Conservation (phyloP, 1,140 invertebrate species). For the Trinorchestia longiramus region DNA sequence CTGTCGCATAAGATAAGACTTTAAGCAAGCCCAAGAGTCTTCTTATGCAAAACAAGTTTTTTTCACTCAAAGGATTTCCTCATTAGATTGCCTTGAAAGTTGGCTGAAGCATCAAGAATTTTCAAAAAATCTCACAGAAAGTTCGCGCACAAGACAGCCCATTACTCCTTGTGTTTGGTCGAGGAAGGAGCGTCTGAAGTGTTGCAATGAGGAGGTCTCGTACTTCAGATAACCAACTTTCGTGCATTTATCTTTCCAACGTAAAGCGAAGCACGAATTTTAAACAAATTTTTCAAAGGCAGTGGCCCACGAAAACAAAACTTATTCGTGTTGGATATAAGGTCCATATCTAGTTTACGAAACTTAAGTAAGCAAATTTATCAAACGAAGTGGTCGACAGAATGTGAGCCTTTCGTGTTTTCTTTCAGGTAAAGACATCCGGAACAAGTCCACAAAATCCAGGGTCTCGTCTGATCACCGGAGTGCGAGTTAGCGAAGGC, state of each 20-base stretch:
- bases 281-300: not conserved
- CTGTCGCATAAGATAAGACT: not conserved
- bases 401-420: not conserved
- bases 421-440: not conserved
- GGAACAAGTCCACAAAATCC: not conserved
- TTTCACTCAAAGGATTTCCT: not conserved
- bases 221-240: not conserved
- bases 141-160: not conserved
- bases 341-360: not conserved
- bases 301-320: not conserved
- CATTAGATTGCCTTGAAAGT: not conserved
- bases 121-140: not conserved
- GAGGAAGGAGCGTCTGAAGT: not conserved
- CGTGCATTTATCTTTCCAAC: not conserved
- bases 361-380: not conserved
- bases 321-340: not conserved
- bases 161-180: not conserved
- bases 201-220: not conserved
- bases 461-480: not conserved
- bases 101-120: not conserved
- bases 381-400: not conserved
- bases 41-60: not conserved
- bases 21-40: not conserved
- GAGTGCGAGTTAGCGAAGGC: not conserved
- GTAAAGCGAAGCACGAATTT: not conserved